A percentile compares a stretch with the other conserved stretches of the same genome.
These are phyloP conservation scores for Pygoscelis adeliae DNA, from an alignment of 2,113 vertebrate genomes.

Conservation along the genomic window DNA sequence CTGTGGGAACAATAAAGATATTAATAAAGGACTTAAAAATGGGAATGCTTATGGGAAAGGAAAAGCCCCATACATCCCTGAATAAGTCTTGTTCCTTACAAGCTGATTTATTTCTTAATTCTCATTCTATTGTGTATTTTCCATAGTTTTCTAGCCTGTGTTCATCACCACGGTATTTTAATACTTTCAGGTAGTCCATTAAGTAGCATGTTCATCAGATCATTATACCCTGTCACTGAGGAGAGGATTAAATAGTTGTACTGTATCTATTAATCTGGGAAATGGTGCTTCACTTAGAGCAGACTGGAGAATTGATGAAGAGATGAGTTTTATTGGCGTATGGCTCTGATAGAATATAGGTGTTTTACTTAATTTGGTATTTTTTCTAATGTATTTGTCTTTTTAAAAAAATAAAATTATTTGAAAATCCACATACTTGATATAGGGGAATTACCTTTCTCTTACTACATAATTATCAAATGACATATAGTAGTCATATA, in stretches of 20 bases:
- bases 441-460: neutral
- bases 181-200: constrained; percentile 33
- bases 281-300: neutral
- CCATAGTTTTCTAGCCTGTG: neutral
- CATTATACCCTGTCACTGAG: constrained; percentile 31
- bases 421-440: neutral
- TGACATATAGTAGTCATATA: neutral
- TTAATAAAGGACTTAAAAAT: constrained; percentile 8
- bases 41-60: neutral
- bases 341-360: neutral
- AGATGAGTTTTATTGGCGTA: neutral
- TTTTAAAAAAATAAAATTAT: neutral
- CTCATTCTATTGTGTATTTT: neutral
- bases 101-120: neutral
- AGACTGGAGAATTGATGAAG: neutral
- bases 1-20: neutral
- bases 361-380: neutral
- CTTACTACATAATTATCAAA: neutral
- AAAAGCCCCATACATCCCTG: neutral
- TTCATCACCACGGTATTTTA: neutral
- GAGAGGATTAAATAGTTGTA: constrained; percentile 53
- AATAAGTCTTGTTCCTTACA: neutral
- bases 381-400: neutral
- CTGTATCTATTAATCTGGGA: constrained; percentile 52
- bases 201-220: constrained; percentile 41